A percentile compares a stretch with the other conserved stretches of the same genome.
phyloP scores from a whole-genome alignment of 1,140 invertebrate genomes.

The Sipha flava region DNA sequence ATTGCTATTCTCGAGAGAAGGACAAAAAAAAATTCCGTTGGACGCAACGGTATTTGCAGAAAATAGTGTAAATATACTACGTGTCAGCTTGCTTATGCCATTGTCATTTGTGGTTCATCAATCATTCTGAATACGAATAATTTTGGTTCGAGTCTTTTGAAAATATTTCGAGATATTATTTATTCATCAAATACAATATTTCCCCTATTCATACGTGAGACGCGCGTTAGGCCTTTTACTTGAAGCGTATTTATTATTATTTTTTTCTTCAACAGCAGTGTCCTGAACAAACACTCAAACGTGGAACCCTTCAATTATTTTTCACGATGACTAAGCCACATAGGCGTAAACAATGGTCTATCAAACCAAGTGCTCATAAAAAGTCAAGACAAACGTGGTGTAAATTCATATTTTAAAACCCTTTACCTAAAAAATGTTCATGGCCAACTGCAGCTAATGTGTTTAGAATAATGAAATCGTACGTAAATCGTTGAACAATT shows the following conservation, averaged over 20 bases:
- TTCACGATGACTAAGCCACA: slow-evolving; percentile 15
- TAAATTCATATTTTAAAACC: not conserved
- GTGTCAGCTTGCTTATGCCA: not conserved
- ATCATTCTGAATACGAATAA: slow-evolving; percentile 19
- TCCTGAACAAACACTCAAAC: slow-evolving; percentile 30
- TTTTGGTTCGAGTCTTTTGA: not conserved
- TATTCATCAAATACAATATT: slow-evolving; percentile 8
- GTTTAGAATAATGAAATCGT: not conserved
- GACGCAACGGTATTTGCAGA: not conserved
- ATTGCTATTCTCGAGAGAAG: not conserved
- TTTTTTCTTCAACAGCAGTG: not conserved
- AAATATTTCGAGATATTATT: slow-evolving; percentile 3
- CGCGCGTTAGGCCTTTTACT: not conserved
- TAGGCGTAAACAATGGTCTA: not conserved
- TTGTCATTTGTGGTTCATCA: slow-evolving; percentile 21
- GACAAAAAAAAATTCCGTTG: not conserved
- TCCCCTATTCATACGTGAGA: not conserved
- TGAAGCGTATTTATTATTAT: not conserved
- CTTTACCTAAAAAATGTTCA: not conserved
- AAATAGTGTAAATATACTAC: not conserved
- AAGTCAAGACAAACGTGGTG: not conserved
- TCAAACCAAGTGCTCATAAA: slow-evolving; percentile 3
- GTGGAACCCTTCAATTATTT: slow-evolving; percentile 20
- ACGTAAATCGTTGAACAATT: no score
- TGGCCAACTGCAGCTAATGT: not conserved